Evolutionary conservation across 2,888 invertebrate genomes (phyloP).

Genomic region (Augiades crinisus): DNA sequence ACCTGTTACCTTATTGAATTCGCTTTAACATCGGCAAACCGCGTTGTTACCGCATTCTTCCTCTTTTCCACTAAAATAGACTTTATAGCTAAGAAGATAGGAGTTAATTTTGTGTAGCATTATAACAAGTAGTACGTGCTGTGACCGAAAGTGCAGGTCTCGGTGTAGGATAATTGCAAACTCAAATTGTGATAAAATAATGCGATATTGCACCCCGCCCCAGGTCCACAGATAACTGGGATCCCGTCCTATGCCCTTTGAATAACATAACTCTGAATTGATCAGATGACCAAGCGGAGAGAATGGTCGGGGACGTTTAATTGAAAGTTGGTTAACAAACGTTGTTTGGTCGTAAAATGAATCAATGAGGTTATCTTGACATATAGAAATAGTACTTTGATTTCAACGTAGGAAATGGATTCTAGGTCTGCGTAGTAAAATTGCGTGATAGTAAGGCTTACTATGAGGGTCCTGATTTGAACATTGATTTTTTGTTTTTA

Average conservation of each 20-base stretch:
- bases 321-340: constrained; percentile 4
- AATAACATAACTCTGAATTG: constrained; percentile 4
- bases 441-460: too few relatives aligned
- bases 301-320: not conserved
- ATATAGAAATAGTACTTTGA: too few relatives aligned
- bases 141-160: constrained; percentile 15
- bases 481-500: too few relatives aligned
- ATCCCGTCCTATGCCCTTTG: constrained; percentile 18
- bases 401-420: too few relatives aligned
- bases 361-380: too few relatives aligned
- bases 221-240: constrained; percentile 8
- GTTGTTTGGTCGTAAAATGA: not conserved
- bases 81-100: not conserved
- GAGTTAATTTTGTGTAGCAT: not conserved
- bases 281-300: constrained; percentile 15
- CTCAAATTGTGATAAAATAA: constrained; percentile 20
- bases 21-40: constrained; percentile 11
- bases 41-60: constrained; percentile 10
- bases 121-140: not conserved
- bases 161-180: constrained; percentile 18
- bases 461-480: too few relatives aligned
- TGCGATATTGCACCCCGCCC: constrained; percentile 16
- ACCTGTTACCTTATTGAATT: constrained; percentile 20
- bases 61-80: not conserved
- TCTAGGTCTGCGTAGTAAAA: too few relatives aligned